A percentile compares a stretch with the other conserved stretches of the same genome.
Evolutionary conservation across 2,113 vertebrate genomes (phyloP).

Genomic region (Hypocryptadius cinnamomeus): DNA sequence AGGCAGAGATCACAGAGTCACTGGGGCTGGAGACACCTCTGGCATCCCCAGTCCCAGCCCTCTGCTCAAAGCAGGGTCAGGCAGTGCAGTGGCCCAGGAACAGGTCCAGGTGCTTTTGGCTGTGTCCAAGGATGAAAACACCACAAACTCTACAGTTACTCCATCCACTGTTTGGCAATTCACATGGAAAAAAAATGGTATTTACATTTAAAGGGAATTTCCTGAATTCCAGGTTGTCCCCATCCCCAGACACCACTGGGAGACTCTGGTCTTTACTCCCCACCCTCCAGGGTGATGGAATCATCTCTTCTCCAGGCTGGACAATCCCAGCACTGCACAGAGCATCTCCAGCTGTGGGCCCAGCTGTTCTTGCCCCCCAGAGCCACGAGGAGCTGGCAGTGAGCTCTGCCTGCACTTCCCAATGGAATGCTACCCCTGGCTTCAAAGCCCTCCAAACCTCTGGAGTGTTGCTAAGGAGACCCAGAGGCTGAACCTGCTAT

Average conservation of each 20-base stretch:
- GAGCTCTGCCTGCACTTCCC: background rate
- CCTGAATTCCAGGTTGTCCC: background rate
- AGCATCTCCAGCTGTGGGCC: background rate
- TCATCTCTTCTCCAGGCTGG: background rate
- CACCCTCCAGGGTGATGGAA: background rate
- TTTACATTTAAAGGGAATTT: background rate
- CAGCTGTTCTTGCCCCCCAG: background rate
- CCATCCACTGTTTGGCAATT: background rate
- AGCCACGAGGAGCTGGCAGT: background rate
- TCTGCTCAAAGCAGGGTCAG: background rate
- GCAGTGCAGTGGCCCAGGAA: background rate
- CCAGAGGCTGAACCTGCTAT: background rate
- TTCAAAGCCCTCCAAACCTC: background rate
- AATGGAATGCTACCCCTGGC: background rate
- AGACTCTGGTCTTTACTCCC: background rate
- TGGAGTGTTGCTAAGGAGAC: background rate
- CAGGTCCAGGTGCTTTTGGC: background rate
- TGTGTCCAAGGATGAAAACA: background rate
- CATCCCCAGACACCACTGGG: background rate
- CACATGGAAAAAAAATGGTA: background rate
- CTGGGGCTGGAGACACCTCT: background rate
- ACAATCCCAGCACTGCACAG: background rate
- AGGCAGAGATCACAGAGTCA: background rate
- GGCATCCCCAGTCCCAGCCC: background rate
- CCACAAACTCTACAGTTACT: background rate